A percentile compares a stretch with the other conserved stretches of the same genome.
Evolutionary conservation across 2,888 invertebrate genomes (phyloP).

Genomic region (Volucella zonaria): DNA sequence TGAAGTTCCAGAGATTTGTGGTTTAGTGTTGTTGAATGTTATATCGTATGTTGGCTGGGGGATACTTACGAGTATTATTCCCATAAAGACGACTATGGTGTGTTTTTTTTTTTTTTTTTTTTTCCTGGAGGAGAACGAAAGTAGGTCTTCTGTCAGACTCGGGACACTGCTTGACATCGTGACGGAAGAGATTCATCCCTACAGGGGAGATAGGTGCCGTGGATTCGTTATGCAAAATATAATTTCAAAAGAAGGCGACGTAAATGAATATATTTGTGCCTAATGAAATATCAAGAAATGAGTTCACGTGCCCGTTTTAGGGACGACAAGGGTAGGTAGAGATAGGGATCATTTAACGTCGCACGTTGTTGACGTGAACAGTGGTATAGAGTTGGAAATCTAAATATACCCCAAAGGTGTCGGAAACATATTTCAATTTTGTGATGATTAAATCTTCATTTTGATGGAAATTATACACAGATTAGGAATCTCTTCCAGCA

Average conservation of each 20-base stretch:
- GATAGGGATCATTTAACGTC: neutral
- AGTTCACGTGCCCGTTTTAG: neutral
- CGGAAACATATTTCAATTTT: no score
- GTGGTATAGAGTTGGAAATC: no score
- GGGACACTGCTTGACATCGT: constrained; percentile 3
- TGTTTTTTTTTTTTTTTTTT: neutral
- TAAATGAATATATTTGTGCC: neutral
- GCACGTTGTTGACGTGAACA: no score
- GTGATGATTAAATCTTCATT: no score
- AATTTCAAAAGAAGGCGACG: neutral
- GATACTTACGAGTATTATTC: constrained; percentile 7
- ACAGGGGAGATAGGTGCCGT: neutral
- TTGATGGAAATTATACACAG: no score
- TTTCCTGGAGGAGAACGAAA: neutral
- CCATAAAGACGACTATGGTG: constrained; percentile 4
- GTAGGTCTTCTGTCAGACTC: constrained; percentile 1
- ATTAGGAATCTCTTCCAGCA: no score
- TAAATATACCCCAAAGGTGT: no score
- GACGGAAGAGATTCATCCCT: neutral
- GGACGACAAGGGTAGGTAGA: neutral
- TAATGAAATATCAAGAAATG: neutral
- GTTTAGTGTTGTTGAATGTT: constrained; percentile 18
- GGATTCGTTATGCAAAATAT: constrained; percentile 7
- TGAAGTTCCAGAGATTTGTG: constrained; percentile 28
- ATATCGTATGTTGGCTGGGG: no score